Conservation (phyloP, 1,140 invertebrate species). For the Formica exsecta region DNA sequence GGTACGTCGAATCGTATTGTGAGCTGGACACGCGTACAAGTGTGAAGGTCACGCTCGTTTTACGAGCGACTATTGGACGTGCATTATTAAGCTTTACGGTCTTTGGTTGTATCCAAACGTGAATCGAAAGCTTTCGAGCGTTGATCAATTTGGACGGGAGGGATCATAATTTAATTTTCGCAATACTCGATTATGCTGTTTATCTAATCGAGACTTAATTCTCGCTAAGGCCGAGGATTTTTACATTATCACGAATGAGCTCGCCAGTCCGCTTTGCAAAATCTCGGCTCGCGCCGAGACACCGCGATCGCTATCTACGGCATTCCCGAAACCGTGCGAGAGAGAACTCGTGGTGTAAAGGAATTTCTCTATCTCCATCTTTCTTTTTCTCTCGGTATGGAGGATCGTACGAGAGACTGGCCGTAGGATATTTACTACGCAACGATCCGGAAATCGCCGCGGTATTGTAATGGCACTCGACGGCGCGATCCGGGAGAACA, state of each 20-base stretch:
- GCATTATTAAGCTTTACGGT: background rate
- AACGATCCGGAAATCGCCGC: constrained; percentile 71
- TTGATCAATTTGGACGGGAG: background rate
- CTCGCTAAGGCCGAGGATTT: background rate
- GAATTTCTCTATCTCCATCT: constrained; percentile 56
- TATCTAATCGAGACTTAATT: constrained; percentile 4
- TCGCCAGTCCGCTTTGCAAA: constrained; percentile 3
- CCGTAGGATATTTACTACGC: constrained; percentile 71
- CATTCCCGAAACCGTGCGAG: constrained; percentile 70
- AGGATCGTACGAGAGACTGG: constrained; percentile 43
- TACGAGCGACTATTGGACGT: background rate
- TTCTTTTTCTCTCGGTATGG: constrained; percentile 3
- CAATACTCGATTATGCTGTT: background rate
- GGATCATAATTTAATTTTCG: background rate
- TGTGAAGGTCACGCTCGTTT: constrained; percentile 33
- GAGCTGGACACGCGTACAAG: constrained; percentile 3
- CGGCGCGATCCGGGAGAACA: constrained; percentile 55
- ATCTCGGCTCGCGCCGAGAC: constrained; percentile 40
- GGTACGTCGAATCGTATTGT: constrained; percentile 6
- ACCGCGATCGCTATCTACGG: constrained; percentile 68
- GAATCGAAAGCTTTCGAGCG: constrained; percentile 7
- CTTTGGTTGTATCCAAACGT: background rate
- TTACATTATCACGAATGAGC: constrained; percentile 23
- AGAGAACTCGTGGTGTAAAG: constrained; percentile 61
- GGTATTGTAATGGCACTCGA: constrained; percentile 68